These are phyloP conservation scores for Cisticola juncidis DNA, from an alignment of 2,113 vertebrate species.

Conservation along the genomic window DNA sequence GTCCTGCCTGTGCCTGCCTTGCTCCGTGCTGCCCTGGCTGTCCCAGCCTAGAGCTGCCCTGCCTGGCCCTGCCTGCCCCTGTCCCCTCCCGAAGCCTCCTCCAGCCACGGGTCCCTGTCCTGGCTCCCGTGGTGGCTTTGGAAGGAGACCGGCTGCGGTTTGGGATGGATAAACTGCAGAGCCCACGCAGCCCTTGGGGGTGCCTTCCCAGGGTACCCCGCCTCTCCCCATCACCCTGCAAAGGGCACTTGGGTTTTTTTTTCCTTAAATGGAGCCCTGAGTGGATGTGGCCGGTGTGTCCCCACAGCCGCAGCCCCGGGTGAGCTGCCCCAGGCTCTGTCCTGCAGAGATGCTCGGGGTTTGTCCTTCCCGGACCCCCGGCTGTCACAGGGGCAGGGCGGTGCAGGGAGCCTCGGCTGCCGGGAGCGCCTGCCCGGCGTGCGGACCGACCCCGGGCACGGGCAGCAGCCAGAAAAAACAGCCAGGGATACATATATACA, in stretches of 20 bases:
- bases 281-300: accelerated
- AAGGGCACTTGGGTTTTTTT: not conserved
- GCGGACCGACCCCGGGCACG: not conserved
- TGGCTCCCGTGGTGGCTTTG: accelerated
- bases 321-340: not conserved
- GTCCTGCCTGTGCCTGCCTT: not conserved
- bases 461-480: not conserved
- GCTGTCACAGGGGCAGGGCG: not conserved
- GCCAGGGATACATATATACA: too few species aligned
- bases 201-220: accelerated
- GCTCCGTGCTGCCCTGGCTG: too few species aligned
- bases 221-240: not conserved
- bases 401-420: not conserved
- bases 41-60: too few species aligned
- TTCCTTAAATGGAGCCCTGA: not conserved
- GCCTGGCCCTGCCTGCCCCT: not conserved
- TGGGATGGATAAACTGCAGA: not conserved
- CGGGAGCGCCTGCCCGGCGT: accelerated
- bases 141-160: accelerated
- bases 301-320: not conserved
- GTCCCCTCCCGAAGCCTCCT: too few species aligned
- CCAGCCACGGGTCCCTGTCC: not conserved
- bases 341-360: accelerated
- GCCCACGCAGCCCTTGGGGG: not conserved
- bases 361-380: not conserved